Evolutionary conservation across 1,140 invertebrate genomes (phyloP), one percentile per base, ranked within the genome.

Genomic region (Bombus turneri): DNA sequence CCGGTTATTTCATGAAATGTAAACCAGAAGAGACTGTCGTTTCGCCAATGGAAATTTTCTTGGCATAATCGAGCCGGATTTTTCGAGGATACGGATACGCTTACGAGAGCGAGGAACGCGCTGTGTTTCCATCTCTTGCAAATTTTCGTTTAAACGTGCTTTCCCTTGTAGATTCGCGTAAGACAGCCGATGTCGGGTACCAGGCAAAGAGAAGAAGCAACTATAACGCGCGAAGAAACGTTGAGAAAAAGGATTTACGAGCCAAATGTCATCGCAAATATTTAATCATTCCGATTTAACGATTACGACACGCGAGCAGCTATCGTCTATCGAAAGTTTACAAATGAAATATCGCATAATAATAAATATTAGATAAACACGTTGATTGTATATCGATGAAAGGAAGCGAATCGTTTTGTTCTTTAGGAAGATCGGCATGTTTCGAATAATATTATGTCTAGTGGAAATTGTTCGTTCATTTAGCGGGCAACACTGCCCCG

Each of bases 131-230:
- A 41, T 64, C 59, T 18, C 18, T 41, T 77, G 75, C 37, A 64
- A 77, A 77, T 77, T 77, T 64, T 77, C 57, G 10, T 25, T 41
- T 41, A 41, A 77, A 77, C 57, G 28, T 77, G 43, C 37, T 77
- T 77, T 10, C 3, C 8, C 28, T 76, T 9, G 37, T n/a, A 31
- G 57, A 77, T 41, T 41, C 25, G 3, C 57, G 3, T 41, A 64
- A 64, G 37, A 62, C 64, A 3, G 47, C 18, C 18, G 47, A 4
- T 10, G 28, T 31, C n/a, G 13, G 8, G 3, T 12, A 62, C 3
- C 31, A 6, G 62, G 25, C 41, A 64, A 64, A 31, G 37, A 12
- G 18, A 53, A 12, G 15, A 18, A 1, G 39, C 37, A 62, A 77
- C 37, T 41, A 5, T n/a, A 77, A 41, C 9, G 13, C 34, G 8